These are phyloP conservation scores for Xenotilapia caudafasciata DNA, from an alignment of 2,113 vertebrate species.

Conservation along the genomic window DNA sequence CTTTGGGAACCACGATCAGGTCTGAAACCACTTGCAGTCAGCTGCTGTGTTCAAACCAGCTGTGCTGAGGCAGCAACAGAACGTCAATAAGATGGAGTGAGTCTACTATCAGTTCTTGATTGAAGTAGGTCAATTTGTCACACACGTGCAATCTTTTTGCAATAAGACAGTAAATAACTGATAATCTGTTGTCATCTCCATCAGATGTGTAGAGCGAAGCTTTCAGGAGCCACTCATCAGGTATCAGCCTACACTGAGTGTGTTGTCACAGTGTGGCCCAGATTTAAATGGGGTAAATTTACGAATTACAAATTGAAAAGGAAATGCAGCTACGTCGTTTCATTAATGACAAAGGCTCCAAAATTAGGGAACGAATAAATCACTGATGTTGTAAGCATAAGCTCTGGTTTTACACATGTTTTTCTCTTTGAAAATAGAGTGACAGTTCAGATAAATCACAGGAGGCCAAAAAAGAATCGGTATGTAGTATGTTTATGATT, in stretches of 20 bases:
- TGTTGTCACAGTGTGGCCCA: not conserved
- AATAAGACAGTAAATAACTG: not conserved
- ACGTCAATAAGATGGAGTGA: not conserved
- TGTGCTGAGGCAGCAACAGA: not conserved
- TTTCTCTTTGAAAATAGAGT: not conserved
- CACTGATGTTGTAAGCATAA: not conserved
- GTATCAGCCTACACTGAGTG: fast-evolving
- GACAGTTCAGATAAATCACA: not conserved
- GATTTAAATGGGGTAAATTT: not conserved
- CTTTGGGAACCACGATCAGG: not conserved
- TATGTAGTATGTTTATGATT: not conserved
- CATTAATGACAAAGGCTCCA: not conserved
- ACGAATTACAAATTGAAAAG: fast-evolving
- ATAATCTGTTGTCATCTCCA: not conserved
- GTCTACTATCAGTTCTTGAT: not conserved
- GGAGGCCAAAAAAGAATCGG: fast-evolving
- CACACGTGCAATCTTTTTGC: not conserved
- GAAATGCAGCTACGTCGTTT: not conserved
- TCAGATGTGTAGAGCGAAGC: not conserved
- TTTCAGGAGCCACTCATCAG: not conserved
- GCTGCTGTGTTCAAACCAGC: not conserved
- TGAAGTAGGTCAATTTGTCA: not conserved
- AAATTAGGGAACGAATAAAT: not conserved
- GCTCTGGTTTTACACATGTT: not conserved
- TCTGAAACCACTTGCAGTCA: not conserved